Evolutionary conservation across 2,113 vertebrate species (phyloP), one percentile per base, ranked within the genome.

Genomic region (Lampris incognitus): DNA sequence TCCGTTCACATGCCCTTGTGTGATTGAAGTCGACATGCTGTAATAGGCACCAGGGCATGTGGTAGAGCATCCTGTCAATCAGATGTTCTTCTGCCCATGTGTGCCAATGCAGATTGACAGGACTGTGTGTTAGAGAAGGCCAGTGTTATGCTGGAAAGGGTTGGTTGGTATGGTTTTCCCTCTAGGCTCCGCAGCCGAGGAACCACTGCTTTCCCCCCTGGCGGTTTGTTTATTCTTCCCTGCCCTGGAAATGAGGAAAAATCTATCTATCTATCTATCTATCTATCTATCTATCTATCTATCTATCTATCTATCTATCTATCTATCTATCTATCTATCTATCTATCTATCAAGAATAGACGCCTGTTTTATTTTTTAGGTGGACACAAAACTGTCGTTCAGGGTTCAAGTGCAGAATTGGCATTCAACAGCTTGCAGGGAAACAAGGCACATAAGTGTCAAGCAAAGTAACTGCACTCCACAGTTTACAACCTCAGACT

Each of bases 1-100:
- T 10, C 66, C 78, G 56, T 84, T 90, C 85, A 86, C 85, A 87
- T 48, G 71, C 80, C 69, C 65, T 44, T 89, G 82, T 90, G 88
- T 93, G 92, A 95, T 94, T 80, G 36, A 85, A 94, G 82, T 74
- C 52, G 94, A 94, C 92, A 49, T 90, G 84, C 82, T 69, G 80
- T 60, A 85, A 86, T 88, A 84, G 86, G 85, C 76, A 82, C 73
- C 69, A 49, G 80, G 74, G 76, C 87, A 69, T 85, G 66, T 78
- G 65, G 79, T 73, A 60, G 83, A 83, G 84, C 78, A 82, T 84
- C 69, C 93, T 94, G 94, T 95, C 94, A 95, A 79, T 92, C 88
- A 87, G 91, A 94, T 94, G 92, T 93, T 92, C 92, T 92, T 93
- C 89, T 92, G 86, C 83, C 69, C 70, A 48, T 86, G 71, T 87